Evolutionary conservation across 2,113 vertebrate genomes (phyloP).

Genomic region (Saccopteryx leptura): DNA sequence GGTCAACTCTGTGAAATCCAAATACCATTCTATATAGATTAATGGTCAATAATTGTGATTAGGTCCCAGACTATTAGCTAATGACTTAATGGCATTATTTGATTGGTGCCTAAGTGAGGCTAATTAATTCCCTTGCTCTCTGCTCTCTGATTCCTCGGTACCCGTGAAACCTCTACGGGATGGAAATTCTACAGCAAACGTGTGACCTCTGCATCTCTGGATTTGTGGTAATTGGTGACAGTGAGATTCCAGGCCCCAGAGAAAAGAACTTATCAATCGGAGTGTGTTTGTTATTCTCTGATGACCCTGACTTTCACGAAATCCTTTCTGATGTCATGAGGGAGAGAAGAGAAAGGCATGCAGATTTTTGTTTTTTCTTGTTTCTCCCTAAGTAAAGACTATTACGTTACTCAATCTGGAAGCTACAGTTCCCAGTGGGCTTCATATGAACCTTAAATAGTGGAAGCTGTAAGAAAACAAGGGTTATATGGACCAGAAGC

Average conservation of each 20-base stretch:
- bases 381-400: neutral
- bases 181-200: neutral
- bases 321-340: neutral
- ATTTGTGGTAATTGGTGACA: neutral
- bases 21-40: neutral
- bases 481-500: fast-evolving
- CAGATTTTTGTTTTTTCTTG: neutral
- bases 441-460: neutral
- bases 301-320: neutral
- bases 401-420: neutral
- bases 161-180: neutral
- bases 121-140: neutral
- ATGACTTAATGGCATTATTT: neutral
- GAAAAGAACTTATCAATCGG: neutral
- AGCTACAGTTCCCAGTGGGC: neutral
- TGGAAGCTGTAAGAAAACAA: neutral
- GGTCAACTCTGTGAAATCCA: neutral
- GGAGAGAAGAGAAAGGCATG: neutral
- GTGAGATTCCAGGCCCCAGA: neutral
- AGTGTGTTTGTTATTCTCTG: neutral
- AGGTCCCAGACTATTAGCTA: neutral
- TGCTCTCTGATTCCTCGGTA: neutral
- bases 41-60: neutral
- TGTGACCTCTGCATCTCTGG: neutral
- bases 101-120: neutral